A percentile compares a stretch with the other conserved stretches of the same genome.
Evolutionary conservation across 2,113 vertebrate species (phyloP).

Genomic region (Oceanites oceanicus): DNA sequence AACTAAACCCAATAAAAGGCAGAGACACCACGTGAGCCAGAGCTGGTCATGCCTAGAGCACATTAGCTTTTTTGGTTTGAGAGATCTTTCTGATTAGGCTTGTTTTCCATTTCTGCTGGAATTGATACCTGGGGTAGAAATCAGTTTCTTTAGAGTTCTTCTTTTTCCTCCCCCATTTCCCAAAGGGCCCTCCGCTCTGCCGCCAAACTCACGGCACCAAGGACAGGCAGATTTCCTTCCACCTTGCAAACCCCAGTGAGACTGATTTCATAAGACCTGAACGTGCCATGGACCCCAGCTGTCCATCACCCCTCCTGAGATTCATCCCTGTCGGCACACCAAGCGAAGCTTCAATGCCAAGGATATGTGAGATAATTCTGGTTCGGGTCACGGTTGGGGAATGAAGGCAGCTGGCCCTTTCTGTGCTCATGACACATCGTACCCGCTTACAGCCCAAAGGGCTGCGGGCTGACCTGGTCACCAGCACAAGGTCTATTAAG

Average conservation of each 20-base stretch:
- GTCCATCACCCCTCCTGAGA: not conserved
- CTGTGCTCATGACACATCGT: not conserved
- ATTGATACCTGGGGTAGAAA: not conserved
- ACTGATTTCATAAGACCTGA: not conserved
- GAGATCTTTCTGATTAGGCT: not conserved
- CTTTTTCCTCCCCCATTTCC: not conserved
- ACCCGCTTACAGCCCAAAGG: not conserved
- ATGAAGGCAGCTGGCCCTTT: not conserved
- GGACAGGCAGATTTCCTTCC: not conserved
- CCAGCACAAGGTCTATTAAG: not conserved
- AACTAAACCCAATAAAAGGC: not conserved
- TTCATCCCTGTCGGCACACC: not conserved
- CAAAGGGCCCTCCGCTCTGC: not conserved
- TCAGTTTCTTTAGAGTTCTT: not conserved
- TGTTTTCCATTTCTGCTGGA: not conserved
- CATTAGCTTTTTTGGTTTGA: not conserved
- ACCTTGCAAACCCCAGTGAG: not conserved
- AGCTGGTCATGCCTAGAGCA: not conserved
- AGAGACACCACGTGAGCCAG: not conserved
- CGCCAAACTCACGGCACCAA: not conserved
- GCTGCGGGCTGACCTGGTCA: not conserved
- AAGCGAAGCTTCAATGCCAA: not conserved
- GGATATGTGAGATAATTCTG: not conserved
- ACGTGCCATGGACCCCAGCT: not conserved
- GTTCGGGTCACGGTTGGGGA: not conserved